Conservation (phyloP, 1,140 invertebrate species). For the Vanessa tameamea region DNA sequence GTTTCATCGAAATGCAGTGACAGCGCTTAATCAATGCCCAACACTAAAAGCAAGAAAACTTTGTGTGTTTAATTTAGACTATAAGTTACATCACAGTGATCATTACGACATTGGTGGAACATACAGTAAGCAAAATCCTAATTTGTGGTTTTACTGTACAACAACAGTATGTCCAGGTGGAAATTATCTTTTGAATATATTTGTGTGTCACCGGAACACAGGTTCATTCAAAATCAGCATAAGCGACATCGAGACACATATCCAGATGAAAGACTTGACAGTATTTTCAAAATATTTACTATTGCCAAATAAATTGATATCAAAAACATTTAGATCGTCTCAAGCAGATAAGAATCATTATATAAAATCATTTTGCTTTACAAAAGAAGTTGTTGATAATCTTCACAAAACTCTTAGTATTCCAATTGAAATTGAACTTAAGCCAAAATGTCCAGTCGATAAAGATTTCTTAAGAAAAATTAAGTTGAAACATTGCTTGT, state of each 20-base stretch:
- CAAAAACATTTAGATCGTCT: conserved; percentile 45
- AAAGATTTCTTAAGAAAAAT: conserved; percentile 48
- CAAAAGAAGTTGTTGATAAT: conserved; percentile 30
- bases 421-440: conserved; percentile 50
- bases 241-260: conserved; percentile 40
- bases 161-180: conserved; percentile 48
- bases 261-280: conserved; percentile 19
- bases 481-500: conserved; percentile 52
- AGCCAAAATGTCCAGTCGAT: conserved; percentile 40
- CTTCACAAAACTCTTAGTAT: conserved; percentile 46
- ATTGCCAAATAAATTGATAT: conserved; percentile 39
- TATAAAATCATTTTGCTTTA: conserved; percentile 56
- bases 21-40: conserved; percentile 49
- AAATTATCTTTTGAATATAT: conserved; percentile 59
- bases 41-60: conserved; percentile 49
- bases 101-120: conserved; percentile 66
- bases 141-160: conserved; percentile 63
- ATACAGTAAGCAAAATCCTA: conserved; percentile 46
- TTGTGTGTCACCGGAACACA: conserved; percentile 54
- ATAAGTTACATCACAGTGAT: conserved; percentile 46
- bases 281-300: conserved; percentile 17
- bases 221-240: conserved; percentile 53
- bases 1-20: conserved; percentile 45
- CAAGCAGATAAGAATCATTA: conserved; percentile 49
- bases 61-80: conserved; percentile 54